Conservation (phyloP, 2,888 invertebrate species). For the Malthinus flaveolus region DNA sequence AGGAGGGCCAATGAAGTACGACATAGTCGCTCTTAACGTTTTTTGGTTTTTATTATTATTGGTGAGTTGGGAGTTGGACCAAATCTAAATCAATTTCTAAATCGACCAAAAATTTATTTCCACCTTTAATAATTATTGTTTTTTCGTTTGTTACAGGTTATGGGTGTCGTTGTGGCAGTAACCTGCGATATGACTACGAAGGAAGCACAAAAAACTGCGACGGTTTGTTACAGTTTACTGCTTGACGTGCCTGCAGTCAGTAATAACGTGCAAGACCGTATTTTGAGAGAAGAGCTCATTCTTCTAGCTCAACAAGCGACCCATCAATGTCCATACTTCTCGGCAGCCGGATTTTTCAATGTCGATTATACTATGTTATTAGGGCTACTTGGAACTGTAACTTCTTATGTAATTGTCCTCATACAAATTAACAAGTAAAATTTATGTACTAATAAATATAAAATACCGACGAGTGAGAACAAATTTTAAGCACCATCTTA, state of each 20-base stretch:
- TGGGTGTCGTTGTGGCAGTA: conserved; percentile 30
- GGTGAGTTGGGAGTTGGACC: too few species aligned
- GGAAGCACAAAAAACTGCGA: conserved; percentile 33
- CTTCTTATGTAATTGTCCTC: conserved; percentile 30
- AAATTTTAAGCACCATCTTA: too few species aligned
- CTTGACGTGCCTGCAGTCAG: conserved; percentile 27
- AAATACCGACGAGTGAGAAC: too few species aligned
- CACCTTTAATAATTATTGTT: neutral
- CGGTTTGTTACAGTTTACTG: conserved; percentile 33
- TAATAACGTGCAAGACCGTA: conserved; percentile 19
- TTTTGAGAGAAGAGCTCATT: conserved; percentile 21
- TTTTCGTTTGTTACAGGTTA: conserved; percentile 28
- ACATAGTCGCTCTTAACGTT: too few species aligned
- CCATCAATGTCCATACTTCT: conserved; percentile 25
- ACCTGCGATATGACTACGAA: conserved; percentile 32
- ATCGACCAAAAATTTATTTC: too few species aligned
- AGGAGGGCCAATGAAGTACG: too few species aligned
- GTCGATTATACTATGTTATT: conserved; percentile 30
- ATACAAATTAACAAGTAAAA: conserved; percentile 27
- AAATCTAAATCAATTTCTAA: too few species aligned
- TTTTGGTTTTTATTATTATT: too few species aligned
- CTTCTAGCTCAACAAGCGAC: conserved; percentile 29
- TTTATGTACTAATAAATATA: too few species aligned
- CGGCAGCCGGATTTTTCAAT: conserved; percentile 31
- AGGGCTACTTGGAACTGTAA: conserved; percentile 26